Percentiles rank a stretch among this genome's conserved stretches.
These are phyloP conservation scores for Antennarius striatus DNA, from an alignment of 2,113 vertebrate genomes.

Conservation along the genomic window DNA sequence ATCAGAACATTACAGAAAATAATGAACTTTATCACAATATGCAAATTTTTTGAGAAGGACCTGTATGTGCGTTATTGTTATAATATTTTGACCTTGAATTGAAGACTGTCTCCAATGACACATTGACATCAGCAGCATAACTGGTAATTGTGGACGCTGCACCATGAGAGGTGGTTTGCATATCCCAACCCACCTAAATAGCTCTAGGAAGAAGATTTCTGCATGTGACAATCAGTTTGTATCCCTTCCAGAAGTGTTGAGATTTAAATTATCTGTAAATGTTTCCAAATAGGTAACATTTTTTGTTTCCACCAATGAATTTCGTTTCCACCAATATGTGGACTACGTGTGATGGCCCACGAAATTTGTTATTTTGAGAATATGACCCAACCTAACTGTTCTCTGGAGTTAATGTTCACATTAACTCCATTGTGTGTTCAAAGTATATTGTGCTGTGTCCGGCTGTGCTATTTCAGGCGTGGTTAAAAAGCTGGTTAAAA, in stretches of 20 bases:
- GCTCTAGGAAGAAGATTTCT: not conserved
- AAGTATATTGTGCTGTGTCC: not conserved
- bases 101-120: not conserved
- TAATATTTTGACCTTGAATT: not conserved
- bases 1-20: too few relatives aligned
- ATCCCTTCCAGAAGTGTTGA: not conserved
- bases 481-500: not conserved
- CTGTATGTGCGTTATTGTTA: too few relatives aligned
- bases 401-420: too few relatives aligned
- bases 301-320: not conserved
- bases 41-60: too few relatives aligned
- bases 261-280: not conserved
- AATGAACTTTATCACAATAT: too few relatives aligned
- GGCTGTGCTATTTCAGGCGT: not conserved
- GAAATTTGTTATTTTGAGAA: constrained; percentile 11
- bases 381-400: constrained; percentile 3
- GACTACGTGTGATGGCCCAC: constrained; percentile 34
- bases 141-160: not conserved
- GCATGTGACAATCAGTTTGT: not conserved
- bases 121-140: not conserved
- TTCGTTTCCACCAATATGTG: constrained; percentile 6
- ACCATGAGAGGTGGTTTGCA: constrained; percentile 3
- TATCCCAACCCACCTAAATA: not conserved
- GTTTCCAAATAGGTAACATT: constrained; percentile 5
- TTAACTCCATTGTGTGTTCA: not conserved